Evolutionary conservation across 2,113 vertebrate species (phyloP), one percentile per base, ranked within the genome.

Genomic region (Notarius quadriscutis): DNA sequence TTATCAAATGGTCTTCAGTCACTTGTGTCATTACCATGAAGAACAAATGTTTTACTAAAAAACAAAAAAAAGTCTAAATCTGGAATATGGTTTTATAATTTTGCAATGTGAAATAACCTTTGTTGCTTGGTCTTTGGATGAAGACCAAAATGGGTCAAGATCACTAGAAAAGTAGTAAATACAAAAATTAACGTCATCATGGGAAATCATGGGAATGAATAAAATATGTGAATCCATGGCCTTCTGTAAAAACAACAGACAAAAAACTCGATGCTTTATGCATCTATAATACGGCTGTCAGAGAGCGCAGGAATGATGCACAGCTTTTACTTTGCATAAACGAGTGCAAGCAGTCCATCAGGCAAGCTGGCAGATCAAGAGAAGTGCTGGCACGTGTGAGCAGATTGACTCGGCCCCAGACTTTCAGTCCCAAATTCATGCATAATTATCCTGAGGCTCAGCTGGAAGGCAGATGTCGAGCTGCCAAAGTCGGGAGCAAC

Each of bases 361-460:
- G 86, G 60, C 55, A 41, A 51, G 15, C 30, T 90, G 86, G 55
- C 89, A 84, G 69, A 51, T 34, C 58, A 30, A 15, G n/a, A 11
- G 8, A 69, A 65, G 62, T 53, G 83, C 83, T 71, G 86, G 86
- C 78, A 83, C 58, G 55, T 78, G 84, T 25, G 86, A 83, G 69
- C 51, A 15, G 81, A 30, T 27, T 86, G 51, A 53, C 15, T 51
- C 6, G 63, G 48, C 55, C 51, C 53, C 63, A 67, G 74, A 87
- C 67, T 41, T 79, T 83, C 18, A 63, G 41, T 80, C 86, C 86
- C 89, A 90, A 72, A 83, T 86, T 83, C 77, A 84, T 85, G 79
- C 83, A 72, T 88, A 75, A 86, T 90, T 80, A 85, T 41, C 78
- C 63, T 80, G 77, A 86, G 86, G 67, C 84, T 90, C 84, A 86